Percentiles rank a stretch among this genome's conserved stretches.
These are phyloP conservation scores for Diorhabda carinulata DNA, from an alignment of 1,140 invertebrate genomes.

Conservation along the genomic window DNA sequence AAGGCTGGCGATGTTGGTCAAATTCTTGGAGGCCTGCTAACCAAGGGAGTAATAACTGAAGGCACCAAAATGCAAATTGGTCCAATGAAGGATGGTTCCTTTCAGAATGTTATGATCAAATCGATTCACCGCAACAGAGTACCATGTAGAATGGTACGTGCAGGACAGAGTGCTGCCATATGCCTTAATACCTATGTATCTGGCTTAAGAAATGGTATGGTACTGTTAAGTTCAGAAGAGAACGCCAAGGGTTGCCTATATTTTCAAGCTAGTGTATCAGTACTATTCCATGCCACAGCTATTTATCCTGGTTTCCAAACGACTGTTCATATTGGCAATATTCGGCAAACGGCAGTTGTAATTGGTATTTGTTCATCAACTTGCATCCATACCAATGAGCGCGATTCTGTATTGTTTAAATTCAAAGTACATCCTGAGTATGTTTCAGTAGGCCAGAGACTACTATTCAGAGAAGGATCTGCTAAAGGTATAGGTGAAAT, in stretches of 20 bases:
- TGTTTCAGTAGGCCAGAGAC: conserved; percentile 76
- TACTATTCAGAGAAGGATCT: conserved; percentile 85
- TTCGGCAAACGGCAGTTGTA: conserved; percentile 89
- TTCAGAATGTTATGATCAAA: conserved; percentile 71
- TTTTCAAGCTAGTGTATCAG: conserved; percentile 75
- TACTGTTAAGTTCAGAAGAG: conserved; percentile 54
- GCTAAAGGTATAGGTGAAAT: conserved; percentile 90
- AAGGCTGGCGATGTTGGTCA: conserved; percentile 71
- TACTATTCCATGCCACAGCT: conserved; percentile 78
- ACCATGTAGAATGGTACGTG: conserved; percentile 78
- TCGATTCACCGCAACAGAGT: conserved; percentile 89
- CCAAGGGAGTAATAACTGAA: conserved; percentile 81
- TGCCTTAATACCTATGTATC: conserved; percentile 63
- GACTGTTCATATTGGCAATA: conserved; percentile 91
- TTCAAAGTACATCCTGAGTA: conserved; percentile 90
- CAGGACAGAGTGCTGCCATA: conserved; percentile 87
- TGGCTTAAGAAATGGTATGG: conserved; percentile 79
- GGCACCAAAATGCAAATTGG: conserved; percentile 71
- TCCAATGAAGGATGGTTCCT: conserved; percentile 79
- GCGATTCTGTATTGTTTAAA: conserved; percentile 80
- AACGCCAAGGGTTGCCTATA: conserved; percentile 39
- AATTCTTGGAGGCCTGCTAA: conserved; percentile 84
- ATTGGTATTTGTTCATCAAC: conserved; percentile 58
- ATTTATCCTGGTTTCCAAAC: conserved; percentile 89
- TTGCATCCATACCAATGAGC: conserved; percentile 75